Conservation (phyloP, 2,797 vertebrate genomes). For the Sebastiscus albofasciatus region DNA sequence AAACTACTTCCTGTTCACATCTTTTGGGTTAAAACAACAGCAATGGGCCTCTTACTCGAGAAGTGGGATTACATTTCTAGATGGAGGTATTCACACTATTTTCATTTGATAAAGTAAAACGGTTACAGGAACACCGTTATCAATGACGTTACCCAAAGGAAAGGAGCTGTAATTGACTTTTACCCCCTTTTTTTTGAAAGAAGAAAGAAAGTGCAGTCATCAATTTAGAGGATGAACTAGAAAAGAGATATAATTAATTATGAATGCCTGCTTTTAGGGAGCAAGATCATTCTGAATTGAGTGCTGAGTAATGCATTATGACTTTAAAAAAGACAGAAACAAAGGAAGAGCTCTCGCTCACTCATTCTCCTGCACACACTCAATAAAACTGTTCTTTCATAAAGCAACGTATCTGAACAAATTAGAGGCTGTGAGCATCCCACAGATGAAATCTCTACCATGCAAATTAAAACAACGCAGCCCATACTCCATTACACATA, state of each 20-base stretch:
- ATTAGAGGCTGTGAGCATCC: conserved; percentile 53
- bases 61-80: neutral
- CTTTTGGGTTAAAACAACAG: neutral
- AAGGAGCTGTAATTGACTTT: conserved; percentile 5
- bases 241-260: neutral
- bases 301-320: conserved; percentile 21
- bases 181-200: neutral
- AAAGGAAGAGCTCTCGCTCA: conserved; percentile 10
- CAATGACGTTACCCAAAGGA: neutral
- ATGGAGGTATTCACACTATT: neutral
- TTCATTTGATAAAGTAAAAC: neutral
- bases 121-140: neutral
- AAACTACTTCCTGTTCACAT: neutral
- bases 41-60: neutral
- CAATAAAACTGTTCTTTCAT: conserved; percentile 46
- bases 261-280: conserved; percentile 5
- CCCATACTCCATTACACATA: conserved; percentile 65
- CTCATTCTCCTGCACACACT: neutral
- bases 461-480: conserved; percentile 60
- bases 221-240: neutral
- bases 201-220: neutral
- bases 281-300: conserved; percentile 13
- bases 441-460: conserved; percentile 57
- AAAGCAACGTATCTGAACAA: conserved; percentile 45
- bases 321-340: conserved; percentile 7